These are phyloP conservation scores for Odocoileus hemionus DNA, from an alignment of 2,113 vertebrate species.

Conservation along the genomic window DNA sequence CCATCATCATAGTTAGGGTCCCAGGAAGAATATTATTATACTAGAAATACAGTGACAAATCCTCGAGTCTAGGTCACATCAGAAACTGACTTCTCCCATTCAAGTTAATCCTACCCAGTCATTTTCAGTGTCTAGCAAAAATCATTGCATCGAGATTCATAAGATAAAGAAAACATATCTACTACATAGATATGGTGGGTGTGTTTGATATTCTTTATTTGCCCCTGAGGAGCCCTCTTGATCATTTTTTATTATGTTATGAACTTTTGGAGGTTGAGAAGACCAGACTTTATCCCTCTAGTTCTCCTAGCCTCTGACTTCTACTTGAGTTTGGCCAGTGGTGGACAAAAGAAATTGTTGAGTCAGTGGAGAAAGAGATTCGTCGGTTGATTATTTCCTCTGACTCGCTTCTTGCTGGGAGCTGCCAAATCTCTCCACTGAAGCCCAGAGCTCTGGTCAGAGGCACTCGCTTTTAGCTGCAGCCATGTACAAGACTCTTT, in stretches of 20 bases:
- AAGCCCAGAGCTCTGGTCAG: neutral
- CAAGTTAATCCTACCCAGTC: neutral
- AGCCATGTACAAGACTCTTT: too few relatives aligned
- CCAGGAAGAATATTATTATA: neutral
- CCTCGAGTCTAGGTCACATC: neutral
- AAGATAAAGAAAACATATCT: neutral
- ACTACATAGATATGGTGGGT: neutral
- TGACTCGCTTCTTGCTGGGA: neutral
- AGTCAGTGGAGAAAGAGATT: neutral
- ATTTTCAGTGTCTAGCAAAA: neutral
- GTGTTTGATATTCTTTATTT: neutral
- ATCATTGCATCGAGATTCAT: neutral
- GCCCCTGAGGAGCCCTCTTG: neutral
- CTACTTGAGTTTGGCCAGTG: neutral
- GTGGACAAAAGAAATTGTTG: neutral
- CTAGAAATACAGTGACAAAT: neutral
- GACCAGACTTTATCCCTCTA: neutral
- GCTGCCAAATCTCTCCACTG: neutral
- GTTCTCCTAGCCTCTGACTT: neutral
- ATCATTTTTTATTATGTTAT: neutral
- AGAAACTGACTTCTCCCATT: neutral
- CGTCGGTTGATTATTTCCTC: fast-evolving
- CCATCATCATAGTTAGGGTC: neutral
- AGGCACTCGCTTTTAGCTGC: neutral
- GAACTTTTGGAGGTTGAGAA: neutral